Evolutionary conservation across 2,113 vertebrate species (phyloP).

Genomic region (Ceyx margarethae): DNA sequence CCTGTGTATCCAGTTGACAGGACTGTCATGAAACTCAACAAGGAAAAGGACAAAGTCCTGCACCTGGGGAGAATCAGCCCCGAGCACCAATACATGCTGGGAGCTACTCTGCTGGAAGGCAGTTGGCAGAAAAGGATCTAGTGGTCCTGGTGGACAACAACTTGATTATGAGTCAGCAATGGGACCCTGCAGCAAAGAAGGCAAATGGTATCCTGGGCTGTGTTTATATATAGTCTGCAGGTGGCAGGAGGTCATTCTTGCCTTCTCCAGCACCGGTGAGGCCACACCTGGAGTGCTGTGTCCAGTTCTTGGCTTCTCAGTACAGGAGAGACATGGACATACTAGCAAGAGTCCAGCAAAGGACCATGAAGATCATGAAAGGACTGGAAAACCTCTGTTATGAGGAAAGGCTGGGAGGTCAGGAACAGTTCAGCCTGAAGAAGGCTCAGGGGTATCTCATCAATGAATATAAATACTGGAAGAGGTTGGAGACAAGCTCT

Average conservation of each 20-base stretch:
- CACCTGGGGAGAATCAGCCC: background rate
- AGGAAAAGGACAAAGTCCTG: background rate
- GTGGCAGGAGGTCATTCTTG: background rate
- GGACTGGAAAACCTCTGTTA: background rate
- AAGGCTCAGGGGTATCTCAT: background rate
- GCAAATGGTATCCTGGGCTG: background rate
- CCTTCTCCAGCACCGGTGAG: background rate
- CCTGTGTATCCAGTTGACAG: background rate
- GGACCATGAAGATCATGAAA: too few species aligned
- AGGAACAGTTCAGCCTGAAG: background rate
- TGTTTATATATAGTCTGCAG: background rate
- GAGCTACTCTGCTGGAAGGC: background rate
- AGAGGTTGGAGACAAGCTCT: background rate
- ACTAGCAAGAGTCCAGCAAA: background rate
- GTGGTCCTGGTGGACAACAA: background rate
- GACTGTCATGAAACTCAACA: background rate
- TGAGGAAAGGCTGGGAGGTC: background rate
- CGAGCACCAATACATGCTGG: background rate
- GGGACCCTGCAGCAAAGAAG: background rate
- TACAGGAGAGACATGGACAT: background rate
- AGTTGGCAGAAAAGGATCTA: background rate
- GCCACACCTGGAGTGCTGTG: background rate
- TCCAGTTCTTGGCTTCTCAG: background rate
- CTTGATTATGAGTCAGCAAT: background rate
- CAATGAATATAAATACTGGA: background rate